Base-by-base conservation (phyloP, 2,888 invertebrate genomes). In the Epistrophe grossulariae region DNA sequence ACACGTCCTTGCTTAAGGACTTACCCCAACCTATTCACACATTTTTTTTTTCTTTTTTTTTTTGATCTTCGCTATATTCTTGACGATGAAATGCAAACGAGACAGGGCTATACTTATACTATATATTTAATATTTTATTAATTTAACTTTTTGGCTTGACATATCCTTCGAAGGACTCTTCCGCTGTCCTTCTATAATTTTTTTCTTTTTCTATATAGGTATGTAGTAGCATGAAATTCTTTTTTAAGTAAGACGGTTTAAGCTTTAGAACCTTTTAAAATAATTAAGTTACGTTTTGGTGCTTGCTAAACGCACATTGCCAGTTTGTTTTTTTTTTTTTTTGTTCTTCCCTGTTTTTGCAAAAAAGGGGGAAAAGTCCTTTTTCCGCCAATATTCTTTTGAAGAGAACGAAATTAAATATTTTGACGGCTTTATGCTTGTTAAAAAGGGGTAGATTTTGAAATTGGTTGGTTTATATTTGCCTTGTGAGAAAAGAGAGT, bases 241-340 rank as follows among this genome's bases (percentile, higher is more conserved):
- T 70, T 48, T 62, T 70, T 52, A 43, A 55, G 52, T 43, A 68
- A 35, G 71, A 71, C 9, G 57, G 72, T 57, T 79, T 35, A 40
- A 19, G 24, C 17, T 43, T 43, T 10, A 68, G 81, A 85, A 71
- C 74, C 82, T 87, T 87, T 87, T 83, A 83, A 83, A 82, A 87
- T 87, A 87, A 87, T 87, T 87, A 74, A 79, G 79, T 87, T 87
- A 87, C 72, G 28, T 79, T 82, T 79, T 76, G 35, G 79, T 66
- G 83, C 76, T 83, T 79, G 66, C 83, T 74, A 79, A 85, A 74
- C 82, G 55, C 81, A 81, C 78, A 73, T 81, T 19, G 45, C 64
- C 45, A 68, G 10, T 48, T 66, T 62, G 9, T 17, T 9, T 17
- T 60, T 38, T 60, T 45, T 48, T 66, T 24, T 45, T 45, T 45